Base-by-base conservation (phyloP, 2,113 vertebrate species). In the Nymphicus hollandicus region DNA sequence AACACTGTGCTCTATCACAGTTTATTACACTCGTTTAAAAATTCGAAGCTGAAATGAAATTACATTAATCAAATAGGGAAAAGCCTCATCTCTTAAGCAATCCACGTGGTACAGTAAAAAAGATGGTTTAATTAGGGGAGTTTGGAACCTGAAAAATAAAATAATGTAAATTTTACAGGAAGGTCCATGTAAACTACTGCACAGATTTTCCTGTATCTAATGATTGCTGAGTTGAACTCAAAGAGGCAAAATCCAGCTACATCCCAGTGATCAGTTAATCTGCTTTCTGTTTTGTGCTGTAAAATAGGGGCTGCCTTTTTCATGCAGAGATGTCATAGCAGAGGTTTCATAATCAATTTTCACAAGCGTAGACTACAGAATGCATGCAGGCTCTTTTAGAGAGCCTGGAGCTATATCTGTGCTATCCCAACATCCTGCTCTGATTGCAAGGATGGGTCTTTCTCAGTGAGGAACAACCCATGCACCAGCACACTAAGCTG, bases 21-120 rank as follows among this genome's bases (percentile, higher is more conserved):
- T 70, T 94, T 77, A 86, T 88, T 92, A 49, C 28, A 33, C 52
- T 85, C 43, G 31, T 49, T 94, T 72, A 88, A 94, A 91, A 93
- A 87, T 82, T 72, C 1, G 1, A 66, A 63, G 55, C 66, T 5
- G 18, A 91, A 94, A 82, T 43, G 5, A 85, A 93, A 89, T 72
- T 20, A 68, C 47, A 63, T 70, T 1, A 74, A 83, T 84, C 39
- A 37, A 80, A 77, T 25, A 46, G 15, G 53, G 55, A 87, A 82
- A 84, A 13, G 22, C 3, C 31, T 88, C 37, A 82, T 85, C 29
- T 77, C 22, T 80, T 73, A 91, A 85, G 58, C 73, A 82, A 31
- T 44, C 39, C 61, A 65, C 0, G 0, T 61, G 65, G 17, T 58
- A n/a, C 41, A 80, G 43, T 23, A 73, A 69, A 95, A 93, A 58